Base-by-base conservation (phyloP, 2,113 vertebrate genomes). In the Baryphthengus martii region DNA sequence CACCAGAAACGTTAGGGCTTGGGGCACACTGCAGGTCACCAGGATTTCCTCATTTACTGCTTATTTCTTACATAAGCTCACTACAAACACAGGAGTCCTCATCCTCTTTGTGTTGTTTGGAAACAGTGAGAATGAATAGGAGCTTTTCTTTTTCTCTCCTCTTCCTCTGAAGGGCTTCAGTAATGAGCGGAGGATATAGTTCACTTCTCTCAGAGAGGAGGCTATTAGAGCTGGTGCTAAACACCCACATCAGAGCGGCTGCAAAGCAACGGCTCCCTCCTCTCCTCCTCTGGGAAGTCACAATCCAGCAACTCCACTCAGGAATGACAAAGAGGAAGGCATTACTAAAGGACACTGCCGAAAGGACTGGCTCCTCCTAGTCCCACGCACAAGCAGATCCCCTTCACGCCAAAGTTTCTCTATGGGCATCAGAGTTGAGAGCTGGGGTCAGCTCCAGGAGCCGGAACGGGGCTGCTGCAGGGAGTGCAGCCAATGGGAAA, bases 101-200 rank as follows among this genome's bases (percentile, higher is more conserved):
- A 70, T 95, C 73, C 93, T 96, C 95, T 96, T 94, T 74, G 95
- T 96, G 96, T 97, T 97, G 97, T 95, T 96, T 96, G 90, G 95
- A 53, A 92, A 76, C 44, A 82, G 90, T 28, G 45, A 72, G 90
- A 55, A 72, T 89, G 95, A 95, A 95, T 45, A 88, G 86, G 76
- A 87, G 82, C 73, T 35, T 91, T 90, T 82, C 89, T 92, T 73
- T 62, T 17, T 25, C 76, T 93, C 91, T 90, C 56, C 53, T 77
- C 62, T 93, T 91, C 92, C 85, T 96, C 85, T 96, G 96, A 96
- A 92, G 91, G 92, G 90, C 94, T 81, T 90, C 88, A 13, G 18
- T 93, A 97, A 92, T 93, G 94, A 97, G 93, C 87, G 13, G 65
- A 95, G 95, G 89, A 83, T 97, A 83, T 11, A 96, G 90, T 93